Percentiles rank a stretch among this genome's conserved stretches.
phyloP scores from a whole-genome alignment of 2,797 vertebrate genomes.

The Arremon brunneinucha region DNA sequence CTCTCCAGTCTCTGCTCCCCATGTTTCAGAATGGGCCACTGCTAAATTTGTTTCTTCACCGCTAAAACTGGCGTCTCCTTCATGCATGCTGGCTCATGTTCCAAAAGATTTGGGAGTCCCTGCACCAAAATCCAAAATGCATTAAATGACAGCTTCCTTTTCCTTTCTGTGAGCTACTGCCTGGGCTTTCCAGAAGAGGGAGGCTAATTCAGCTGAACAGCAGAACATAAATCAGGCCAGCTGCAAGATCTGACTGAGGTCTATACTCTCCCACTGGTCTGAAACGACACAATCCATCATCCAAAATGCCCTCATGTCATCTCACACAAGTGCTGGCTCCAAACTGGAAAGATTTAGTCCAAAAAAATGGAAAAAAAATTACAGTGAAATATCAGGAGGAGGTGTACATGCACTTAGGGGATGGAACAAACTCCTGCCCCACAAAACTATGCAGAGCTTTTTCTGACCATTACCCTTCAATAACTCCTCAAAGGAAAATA shows the following conservation, averaged over 20 bases:
- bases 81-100: fast-evolving
- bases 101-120: background rate
- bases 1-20: background rate
- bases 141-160: background rate
- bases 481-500: background rate
- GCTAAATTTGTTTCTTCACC: background rate
- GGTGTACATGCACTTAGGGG: background rate
- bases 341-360: background rate
- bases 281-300: conserved; percentile 44
- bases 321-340: conserved; percentile 14
- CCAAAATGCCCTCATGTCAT: conserved; percentile 21
- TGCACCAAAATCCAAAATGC: background rate
- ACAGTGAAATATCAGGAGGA: background rate
- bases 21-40: background rate
- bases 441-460: background rate
- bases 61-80: background rate
- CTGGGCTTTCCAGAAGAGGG: conserved; percentile 16
- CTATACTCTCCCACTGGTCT: conserved; percentile 15
- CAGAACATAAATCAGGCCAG: conserved; percentile 42
- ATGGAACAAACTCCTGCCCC: background rate
- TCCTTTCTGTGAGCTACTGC: background rate
- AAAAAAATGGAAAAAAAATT: background rate
- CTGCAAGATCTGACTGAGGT: conserved; percentile 9
- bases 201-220: background rate
- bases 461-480: background rate